phyloP scores from a whole-genome alignment of 2,888 invertebrate species.

The Himalopsyche kuldschensis region DNA sequence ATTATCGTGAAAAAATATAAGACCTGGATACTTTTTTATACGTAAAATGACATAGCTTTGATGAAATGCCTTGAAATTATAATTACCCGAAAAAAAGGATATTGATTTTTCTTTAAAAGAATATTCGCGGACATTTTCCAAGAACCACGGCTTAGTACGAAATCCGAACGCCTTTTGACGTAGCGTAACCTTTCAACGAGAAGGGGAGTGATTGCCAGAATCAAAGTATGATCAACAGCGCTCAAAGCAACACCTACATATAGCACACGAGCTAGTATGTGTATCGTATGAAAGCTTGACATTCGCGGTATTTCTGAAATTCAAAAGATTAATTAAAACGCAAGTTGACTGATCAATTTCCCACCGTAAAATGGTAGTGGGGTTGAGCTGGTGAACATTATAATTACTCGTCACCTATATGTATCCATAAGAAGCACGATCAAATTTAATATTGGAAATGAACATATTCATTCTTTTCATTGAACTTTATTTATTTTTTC shows the following conservation, averaged over 20 bases:
- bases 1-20: too few species aligned
- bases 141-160: background rate
- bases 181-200: background rate
- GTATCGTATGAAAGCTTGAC: background rate
- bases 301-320: background rate
- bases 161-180: background rate
- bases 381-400: background rate
- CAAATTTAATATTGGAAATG: too few species aligned
- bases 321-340: background rate
- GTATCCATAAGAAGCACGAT: background rate
- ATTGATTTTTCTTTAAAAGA: too few species aligned
- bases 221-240: background rate
- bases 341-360: background rate
- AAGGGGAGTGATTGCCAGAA: background rate
- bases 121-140: background rate
- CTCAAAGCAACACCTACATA: background rate
- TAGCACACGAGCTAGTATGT: background rate
- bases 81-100: too few species aligned
- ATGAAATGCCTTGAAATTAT: too few species aligned
- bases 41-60: too few species aligned
- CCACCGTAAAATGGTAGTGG: background rate
- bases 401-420: background rate
- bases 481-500: too few species aligned
- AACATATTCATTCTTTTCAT: too few species aligned
- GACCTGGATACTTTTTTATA: too few species aligned